Percentiles rank a stretch among this genome's conserved stretches.
These are phyloP conservation scores for Petrophora chlorosata DNA, from an alignment of 2,888 invertebrate species.

Conservation along the genomic window DNA sequence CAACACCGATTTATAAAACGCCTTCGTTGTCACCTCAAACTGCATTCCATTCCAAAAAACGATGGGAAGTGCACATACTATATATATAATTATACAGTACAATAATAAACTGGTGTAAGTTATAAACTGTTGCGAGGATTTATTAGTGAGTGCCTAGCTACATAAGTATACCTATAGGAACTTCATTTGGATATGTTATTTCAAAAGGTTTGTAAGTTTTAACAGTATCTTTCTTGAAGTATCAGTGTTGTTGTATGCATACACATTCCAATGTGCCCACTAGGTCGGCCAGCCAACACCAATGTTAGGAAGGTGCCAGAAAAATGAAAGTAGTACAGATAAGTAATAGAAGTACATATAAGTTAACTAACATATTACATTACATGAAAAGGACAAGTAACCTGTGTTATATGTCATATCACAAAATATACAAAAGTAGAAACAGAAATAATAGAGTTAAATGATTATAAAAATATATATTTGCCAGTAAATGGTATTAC, in stretches of 20 bases:
- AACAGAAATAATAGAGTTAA: slow-evolving; percentile 30
- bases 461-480: slow-evolving; percentile 45
- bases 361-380: not conserved
- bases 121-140: too few species aligned
- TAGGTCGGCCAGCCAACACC: slow-evolving; percentile 11
- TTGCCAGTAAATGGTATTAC: slow-evolving; percentile 47
- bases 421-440: not conserved
- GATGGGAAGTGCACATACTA: too few species aligned
- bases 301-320: slow-evolving; percentile 7
- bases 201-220: too few species aligned
- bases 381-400: not conserved
- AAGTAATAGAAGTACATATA: not conserved
- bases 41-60: too few species aligned
- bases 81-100: too few species aligned
- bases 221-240: not conserved
- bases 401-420: not conserved
- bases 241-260: not conserved
- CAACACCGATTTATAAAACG: too few species aligned
- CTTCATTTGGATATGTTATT: too few species aligned
- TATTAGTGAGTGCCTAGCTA: too few species aligned
- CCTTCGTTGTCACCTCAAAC: too few species aligned
- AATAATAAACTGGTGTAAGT: too few species aligned
- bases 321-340: not conserved
- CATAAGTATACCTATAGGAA: too few species aligned
- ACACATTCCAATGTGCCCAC: not conserved